Evolutionary conservation across 2,888 invertebrate genomes (phyloP).

Genomic region (Acrocyrtus sp.): DNA sequence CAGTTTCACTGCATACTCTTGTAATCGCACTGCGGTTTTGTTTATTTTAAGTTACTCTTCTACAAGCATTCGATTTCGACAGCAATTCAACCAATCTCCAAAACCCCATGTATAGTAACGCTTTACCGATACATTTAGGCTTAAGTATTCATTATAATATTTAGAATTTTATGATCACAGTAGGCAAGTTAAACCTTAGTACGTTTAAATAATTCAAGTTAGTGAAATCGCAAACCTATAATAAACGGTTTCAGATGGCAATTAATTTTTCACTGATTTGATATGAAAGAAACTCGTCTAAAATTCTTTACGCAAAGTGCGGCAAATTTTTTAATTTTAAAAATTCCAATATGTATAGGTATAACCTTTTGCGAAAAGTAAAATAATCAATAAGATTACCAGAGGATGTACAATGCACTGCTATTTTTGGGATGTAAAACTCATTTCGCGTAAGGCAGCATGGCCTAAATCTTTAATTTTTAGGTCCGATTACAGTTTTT

Average conservation of each 20-base stretch:
- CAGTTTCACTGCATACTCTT: background rate
- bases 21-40: constrained; percentile 28
- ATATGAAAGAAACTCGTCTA: too few relatives aligned
- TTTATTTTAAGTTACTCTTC: background rate
- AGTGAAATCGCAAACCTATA: too few relatives aligned
- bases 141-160: constrained; percentile 20
- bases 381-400: background rate
- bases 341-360: background rate
- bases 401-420: too few relatives aligned
- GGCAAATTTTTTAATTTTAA: background rate
- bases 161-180: constrained; percentile 32
- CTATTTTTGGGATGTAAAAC: background rate
- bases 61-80: background rate
- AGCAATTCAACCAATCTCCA: background rate
- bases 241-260: too few relatives aligned
- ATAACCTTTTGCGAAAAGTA: background rate
- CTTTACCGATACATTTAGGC: constrained; percentile 29
- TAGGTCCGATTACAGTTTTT: too few relatives aligned
- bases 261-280: too few relatives aligned
- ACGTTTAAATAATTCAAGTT: too few relatives aligned
- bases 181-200: constrained; percentile 39
- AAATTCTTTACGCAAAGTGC: too few relatives aligned
- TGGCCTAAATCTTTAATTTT: constrained; percentile 19
- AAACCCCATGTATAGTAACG: background rate
- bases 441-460: constrained; percentile 8